Evolutionary conservation across 2,888 invertebrate species (phyloP).

Genomic region (Petrolisthes manimaculis): DNA sequence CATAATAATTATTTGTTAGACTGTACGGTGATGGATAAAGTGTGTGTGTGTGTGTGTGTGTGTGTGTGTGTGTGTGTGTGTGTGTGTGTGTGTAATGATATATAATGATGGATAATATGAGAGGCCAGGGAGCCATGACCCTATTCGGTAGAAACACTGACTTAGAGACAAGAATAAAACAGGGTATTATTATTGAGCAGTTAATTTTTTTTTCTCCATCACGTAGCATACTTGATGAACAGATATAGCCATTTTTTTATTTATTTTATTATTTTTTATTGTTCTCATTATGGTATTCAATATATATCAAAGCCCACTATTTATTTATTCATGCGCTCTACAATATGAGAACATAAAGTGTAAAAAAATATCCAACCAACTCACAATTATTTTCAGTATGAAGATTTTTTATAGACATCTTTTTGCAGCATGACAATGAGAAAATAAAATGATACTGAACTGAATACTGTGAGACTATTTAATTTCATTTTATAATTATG

Average conservation of each 20-base stretch:
- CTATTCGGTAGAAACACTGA: slow-evolving; percentile 34
- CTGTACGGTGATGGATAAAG: too few relatives aligned
- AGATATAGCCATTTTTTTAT: slow-evolving; percentile 49
- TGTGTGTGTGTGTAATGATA: not conserved
- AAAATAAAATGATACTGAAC: too few relatives aligned
- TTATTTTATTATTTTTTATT: not conserved
- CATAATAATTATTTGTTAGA: too few relatives aligned
- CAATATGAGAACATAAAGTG: slow-evolving; percentile 30
- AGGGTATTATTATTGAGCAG: slow-evolving; percentile 56
- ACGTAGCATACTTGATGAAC: slow-evolving; percentile 59
- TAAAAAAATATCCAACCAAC: not conserved
- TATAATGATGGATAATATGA: not conserved
- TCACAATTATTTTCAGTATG: not conserved
- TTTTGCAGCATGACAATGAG: too few relatives aligned
- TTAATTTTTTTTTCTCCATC: slow-evolving; percentile 49
- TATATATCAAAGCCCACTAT: slow-evolving; percentile 62
- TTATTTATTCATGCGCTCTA: slow-evolving; percentile 62
- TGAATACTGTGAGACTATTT: too few relatives aligned
- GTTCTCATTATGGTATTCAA: slow-evolving; percentile 50
- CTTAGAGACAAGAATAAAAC: slow-evolving; percentile 8
- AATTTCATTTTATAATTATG: too few relatives aligned
- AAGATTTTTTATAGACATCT: too few relatives aligned
- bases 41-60: too few relatives aligned
- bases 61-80: not conserved
- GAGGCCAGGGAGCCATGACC: slow-evolving; percentile 21